Evolutionary conservation across 92 coral and sea anemone species (phyloP).

Genomic region (Phenganax subtilis): DNA sequence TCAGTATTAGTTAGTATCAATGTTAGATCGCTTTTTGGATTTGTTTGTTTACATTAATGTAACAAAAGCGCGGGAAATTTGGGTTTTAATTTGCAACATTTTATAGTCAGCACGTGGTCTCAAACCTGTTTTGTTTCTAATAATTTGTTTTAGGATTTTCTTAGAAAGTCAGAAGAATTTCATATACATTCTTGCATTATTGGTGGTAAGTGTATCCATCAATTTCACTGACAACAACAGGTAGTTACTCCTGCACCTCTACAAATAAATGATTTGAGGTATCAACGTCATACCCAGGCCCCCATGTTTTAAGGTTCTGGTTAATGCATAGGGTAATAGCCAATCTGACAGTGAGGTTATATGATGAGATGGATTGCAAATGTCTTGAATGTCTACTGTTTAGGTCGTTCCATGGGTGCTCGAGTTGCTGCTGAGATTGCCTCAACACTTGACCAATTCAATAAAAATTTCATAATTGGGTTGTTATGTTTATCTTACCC

Average conservation of each 20-base stretch:
- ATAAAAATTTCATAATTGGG: constrained; percentile 77
- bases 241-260: neutral
- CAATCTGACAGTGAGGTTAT: neutral
- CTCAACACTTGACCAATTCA: constrained; percentile 52
- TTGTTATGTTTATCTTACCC: constrained; percentile 90
- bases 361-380: neutral
- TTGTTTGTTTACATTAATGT: neutral
- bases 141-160: constrained; percentile 53
- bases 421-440: constrained; percentile 96
- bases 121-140: neutral
- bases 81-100: neutral
- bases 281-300: neutral
- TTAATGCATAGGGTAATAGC: neutral
- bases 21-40: constrained; percentile 7
- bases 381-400: neutral
- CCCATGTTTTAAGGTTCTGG: too few species aligned
- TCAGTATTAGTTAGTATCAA: constrained; percentile 66
- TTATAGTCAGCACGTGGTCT: neutral
- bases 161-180: constrained; percentile 62
- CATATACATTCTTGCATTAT: constrained; percentile 71
- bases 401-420: constrained; percentile 99
- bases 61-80: neutral
- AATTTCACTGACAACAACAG: neutral
- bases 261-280: neutral
- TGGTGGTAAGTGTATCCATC: constrained; percentile 59